Percentiles rank a stretch among this genome's conserved stretches.
Conservation (phyloP, 2,888 invertebrate species). For the Ephialtes manifestator region DNA sequence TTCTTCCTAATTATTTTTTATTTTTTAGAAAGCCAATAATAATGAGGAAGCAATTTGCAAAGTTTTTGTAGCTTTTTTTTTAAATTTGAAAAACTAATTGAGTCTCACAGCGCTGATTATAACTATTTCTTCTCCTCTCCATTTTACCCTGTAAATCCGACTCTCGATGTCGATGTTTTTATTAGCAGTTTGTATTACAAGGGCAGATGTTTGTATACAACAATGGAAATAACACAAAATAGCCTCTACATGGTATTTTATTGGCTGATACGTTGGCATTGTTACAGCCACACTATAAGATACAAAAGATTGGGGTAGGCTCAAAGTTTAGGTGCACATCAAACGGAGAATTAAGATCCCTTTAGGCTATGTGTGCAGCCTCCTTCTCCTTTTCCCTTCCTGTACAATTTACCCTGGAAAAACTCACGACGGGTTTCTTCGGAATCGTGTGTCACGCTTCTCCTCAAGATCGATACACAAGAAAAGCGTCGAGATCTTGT, state of each 20-base stretch:
- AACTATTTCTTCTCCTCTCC: not conserved
- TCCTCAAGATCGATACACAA: slow-evolving; percentile 8
- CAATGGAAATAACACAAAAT: slow-evolving; percentile 76
- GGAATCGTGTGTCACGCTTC: slow-evolving; percentile 45
- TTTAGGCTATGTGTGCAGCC: not conserved
- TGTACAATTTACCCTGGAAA: slow-evolving; percentile 5
- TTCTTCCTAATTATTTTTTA: too few species aligned
- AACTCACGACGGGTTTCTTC: slow-evolving; percentile 48
- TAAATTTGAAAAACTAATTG: too few species aligned
- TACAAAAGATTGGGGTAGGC: slow-evolving; percentile 82
- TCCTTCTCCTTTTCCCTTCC: not conserved
- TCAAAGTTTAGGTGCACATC: slow-evolving; percentile 48
- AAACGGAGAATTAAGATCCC: slow-evolving; percentile 40
- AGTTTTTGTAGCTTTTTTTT: too few species aligned
- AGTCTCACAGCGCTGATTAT: not conserved
- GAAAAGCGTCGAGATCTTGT: slow-evolving; percentile 46
- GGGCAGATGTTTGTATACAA: slow-evolving; percentile 83
- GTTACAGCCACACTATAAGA: slow-evolving; percentile 74
- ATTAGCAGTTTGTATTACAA: slow-evolving; percentile 85
- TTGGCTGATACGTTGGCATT: slow-evolving; percentile 79
- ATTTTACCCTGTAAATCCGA: slow-evolving; percentile 38
- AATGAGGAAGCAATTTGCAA: too few species aligned
- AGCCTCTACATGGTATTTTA: slow-evolving; percentile 75
- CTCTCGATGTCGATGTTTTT: slow-evolving; percentile 79
- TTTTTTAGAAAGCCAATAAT: too few species aligned